Base-by-base conservation (phyloP, 2,888 invertebrate species). In the Drosophila heteroneura region DNA sequence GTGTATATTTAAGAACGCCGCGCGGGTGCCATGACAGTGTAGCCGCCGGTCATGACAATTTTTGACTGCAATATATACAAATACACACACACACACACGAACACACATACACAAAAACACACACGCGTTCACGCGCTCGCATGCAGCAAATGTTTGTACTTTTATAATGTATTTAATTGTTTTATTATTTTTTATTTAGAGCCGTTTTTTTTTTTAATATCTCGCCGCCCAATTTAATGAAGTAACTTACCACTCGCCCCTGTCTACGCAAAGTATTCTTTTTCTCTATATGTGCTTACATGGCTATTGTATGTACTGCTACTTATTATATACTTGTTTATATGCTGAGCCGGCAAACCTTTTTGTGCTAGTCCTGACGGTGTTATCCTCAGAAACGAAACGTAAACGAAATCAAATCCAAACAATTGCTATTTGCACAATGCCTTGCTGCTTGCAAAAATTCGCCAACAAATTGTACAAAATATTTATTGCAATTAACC, bases 81-180 rank as follows among this genome's bases (percentile, higher is more conserved):
- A 58, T 19, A 57, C 39, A 69, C 51, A 76, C 44, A 74, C 41
- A 76, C 35, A 69, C 33, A 69, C 44, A 74, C 4, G 47, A 39
- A 56, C 54, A 60, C 22, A 70, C n/a, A 59, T 58, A 67, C 56
- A 39, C 19, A 44, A 12, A 44, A 1, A 14, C 14, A 14, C 63
- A 70, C 37, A 62, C 12, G 6, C 35, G 16, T 5, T 22, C 22
- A 12, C 26, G 14, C 7, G 52, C 68, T 71, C 68, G 60, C 2
- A 47, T 77, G 76, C 81, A 79, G 78, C 70, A 74, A 73, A 76
- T 87, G 85, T 85, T 83, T 83, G 82, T 80, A 87, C 83, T 87
- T 87, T 83, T 83, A 87, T 84, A 83, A 84, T 83, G 88, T 83
- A 83, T 84, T 84, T 85, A 84, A 81, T 84, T 84, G 89, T 84